Evolutionary conservation across 2,113 vertebrate genomes (phyloP).

Genomic region (Pteruthius melanotis): DNA sequence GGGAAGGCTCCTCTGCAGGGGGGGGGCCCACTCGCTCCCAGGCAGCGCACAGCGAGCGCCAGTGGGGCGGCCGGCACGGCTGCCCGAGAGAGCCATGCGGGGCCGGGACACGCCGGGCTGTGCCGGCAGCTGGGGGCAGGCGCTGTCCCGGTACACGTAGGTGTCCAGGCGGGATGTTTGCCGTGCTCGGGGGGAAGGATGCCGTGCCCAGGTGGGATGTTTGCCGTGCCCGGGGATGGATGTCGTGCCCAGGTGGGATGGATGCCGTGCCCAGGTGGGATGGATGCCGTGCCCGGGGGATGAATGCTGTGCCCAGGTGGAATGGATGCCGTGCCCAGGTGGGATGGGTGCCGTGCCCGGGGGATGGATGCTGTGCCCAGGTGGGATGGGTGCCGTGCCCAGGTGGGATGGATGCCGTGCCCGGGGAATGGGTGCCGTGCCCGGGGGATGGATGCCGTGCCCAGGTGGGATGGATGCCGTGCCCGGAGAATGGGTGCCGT

Average conservation of each 20-base stretch:
- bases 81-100: not conserved
- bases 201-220: not conserved
- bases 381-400: too few relatives aligned
- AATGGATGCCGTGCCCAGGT: not conserved
- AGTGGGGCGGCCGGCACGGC: fast-evolving
- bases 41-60: not conserved
- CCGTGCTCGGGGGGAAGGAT: not conserved
- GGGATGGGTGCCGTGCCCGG: too few relatives aligned
- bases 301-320: not conserved
- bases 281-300: not conserved
- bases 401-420: too few relatives aligned
- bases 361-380: too few relatives aligned
- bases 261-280: not conserved
- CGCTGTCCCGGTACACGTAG: not conserved
- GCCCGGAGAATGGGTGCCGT: not conserved
- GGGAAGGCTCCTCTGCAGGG: not conserved
- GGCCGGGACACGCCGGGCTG: not conserved
- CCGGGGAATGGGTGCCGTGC: too few relatives aligned
- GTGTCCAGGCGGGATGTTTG: not conserved
- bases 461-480: too few relatives aligned
- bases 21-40: fast-evolving
- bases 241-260: not conserved
- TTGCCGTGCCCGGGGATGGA: not conserved
- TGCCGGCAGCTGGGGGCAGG: not conserved
- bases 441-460: not conserved